Conservation (phyloP, 1,140 invertebrate species). For the Drosophila jambulina region DNA sequence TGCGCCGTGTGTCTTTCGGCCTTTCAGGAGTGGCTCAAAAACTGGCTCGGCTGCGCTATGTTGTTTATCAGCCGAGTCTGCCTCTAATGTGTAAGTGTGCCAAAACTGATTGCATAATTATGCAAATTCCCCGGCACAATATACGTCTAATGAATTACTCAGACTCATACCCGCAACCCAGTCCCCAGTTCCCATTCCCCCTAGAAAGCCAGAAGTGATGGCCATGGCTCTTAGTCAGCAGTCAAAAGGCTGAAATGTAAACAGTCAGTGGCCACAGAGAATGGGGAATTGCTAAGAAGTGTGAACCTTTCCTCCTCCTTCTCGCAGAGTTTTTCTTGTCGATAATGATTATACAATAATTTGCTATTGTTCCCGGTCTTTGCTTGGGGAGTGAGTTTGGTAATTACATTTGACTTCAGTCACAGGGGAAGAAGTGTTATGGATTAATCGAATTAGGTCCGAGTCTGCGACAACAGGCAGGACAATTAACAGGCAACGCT, state of each 20-base stretch:
- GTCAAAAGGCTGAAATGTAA: slow-evolving; percentile 24
- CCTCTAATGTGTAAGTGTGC: slow-evolving; percentile 81
- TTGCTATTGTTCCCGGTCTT: slow-evolving; percentile 58
- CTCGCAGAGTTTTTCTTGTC: slow-evolving; percentile 16
- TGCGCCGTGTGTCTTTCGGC: slow-evolving; percentile 48
- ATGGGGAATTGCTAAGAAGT: not conserved
- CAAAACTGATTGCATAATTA: slow-evolving; percentile 83
- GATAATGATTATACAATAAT: slow-evolving; percentile 74
- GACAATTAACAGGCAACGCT: slow-evolving; percentile 52
- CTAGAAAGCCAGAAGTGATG: slow-evolving; percentile 35
- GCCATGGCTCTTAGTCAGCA: slow-evolving; percentile 45
- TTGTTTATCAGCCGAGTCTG: slow-evolving; percentile 79
- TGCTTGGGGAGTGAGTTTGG: slow-evolving; percentile 23
- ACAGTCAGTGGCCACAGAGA: not conserved
- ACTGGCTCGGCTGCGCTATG: slow-evolving; percentile 14
- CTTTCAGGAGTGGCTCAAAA: slow-evolving; percentile 27
- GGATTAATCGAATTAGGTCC: slow-evolving; percentile 61
- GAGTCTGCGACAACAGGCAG: slow-evolving; percentile 28
- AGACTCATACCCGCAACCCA: slow-evolving; percentile 14
- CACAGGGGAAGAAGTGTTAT: slow-evolving; percentile 23
- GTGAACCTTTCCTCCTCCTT: not conserved
- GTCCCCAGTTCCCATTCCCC: not conserved
- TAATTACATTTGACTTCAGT: slow-evolving; percentile 52
- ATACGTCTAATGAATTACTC: slow-evolving; percentile 79
- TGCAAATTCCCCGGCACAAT: slow-evolving; percentile 76